A percentile compares a stretch with the other conserved stretches of the same genome.
These are phyloP conservation scores for Galleria mellonella DNA, from an alignment of 1,140 invertebrate genomes.

Conservation along the genomic window DNA sequence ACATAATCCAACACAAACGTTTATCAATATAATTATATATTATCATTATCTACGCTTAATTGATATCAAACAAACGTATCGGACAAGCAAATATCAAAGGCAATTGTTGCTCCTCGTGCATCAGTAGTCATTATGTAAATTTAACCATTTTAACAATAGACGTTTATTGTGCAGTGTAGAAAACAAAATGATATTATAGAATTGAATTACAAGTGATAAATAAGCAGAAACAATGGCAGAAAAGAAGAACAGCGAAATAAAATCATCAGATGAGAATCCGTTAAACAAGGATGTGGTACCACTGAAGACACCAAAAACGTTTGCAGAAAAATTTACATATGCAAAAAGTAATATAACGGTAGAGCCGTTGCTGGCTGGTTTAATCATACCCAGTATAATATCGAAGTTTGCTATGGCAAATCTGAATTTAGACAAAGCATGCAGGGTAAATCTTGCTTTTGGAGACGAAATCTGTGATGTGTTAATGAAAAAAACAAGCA, in stretches of 20 bases:
- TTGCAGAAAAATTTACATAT: constrained; percentile 41
- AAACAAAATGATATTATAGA: constrained; percentile 28
- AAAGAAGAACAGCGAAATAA: constrained; percentile 29
- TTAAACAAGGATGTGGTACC: constrained; percentile 32
- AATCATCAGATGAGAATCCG: constrained; percentile 47
- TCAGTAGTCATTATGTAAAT: constrained; percentile 43
- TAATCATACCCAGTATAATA: constrained; percentile 75
- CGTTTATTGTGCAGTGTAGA: constrained; percentile 15
- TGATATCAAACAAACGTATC: constrained; percentile 67
- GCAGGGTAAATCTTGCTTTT: constrained; percentile 75
- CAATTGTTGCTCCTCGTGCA: constrained; percentile 40
- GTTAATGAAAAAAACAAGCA: constrained; percentile 56
- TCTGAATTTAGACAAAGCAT: constrained; percentile 78
- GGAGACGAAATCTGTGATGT: constrained; percentile 72
- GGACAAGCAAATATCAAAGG: constrained; percentile 51
- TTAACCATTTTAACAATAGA: constrained; percentile 36
- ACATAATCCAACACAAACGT: constrained; percentile 14
- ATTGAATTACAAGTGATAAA: constrained; percentile 8
- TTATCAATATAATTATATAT: constrained; percentile 40
- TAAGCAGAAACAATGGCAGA: constrained; percentile 35
- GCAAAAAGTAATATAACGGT: constrained; percentile 71
- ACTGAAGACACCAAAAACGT: constrained; percentile 36
- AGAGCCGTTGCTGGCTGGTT: constrained; percentile 75
- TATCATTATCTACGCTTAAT: constrained; percentile 62
- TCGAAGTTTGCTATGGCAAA: constrained; percentile 74